A percentile compares a stretch with the other conserved stretches of the same genome.
Evolutionary conservation across 2,113 vertebrate genomes (phyloP).

Genomic region (Myotis lucifugus): DNA sequence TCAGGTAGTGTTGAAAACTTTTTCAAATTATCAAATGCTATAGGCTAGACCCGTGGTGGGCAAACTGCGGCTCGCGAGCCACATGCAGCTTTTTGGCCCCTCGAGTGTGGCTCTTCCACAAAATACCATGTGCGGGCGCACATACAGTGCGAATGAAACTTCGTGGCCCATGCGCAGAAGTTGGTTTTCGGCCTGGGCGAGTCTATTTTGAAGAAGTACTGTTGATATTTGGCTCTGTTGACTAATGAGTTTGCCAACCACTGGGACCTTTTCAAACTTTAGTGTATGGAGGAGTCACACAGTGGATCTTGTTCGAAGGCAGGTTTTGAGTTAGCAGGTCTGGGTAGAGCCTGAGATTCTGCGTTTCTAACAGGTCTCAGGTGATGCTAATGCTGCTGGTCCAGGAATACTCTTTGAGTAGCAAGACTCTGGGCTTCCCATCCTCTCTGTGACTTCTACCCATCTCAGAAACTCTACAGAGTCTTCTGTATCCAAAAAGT

Average conservation of each 20-base stretch:
- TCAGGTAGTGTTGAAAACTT: constrained; percentile 19
- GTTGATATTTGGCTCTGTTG: too few species aligned
- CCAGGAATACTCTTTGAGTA: neutral
- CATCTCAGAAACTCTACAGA: neutral
- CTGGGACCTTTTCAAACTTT: neutral
- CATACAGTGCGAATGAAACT: too few species aligned
- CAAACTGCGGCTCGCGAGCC: too few species aligned
- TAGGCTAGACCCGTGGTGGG: neutral
- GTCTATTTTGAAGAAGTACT: too few species aligned
- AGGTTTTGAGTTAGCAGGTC: neutral
- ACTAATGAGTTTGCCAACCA: too few species aligned
- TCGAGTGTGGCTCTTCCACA: too few species aligned
- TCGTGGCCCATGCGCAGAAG: too few species aligned
- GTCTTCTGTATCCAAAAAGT: neutral
- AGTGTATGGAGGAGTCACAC: neutral
- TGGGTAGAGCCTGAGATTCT: neutral
- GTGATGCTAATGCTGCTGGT: neutral
- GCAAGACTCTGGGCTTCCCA: neutral
- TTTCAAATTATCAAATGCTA: constrained; percentile 44
- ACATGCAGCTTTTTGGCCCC: too few species aligned
- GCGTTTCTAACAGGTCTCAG: neutral
- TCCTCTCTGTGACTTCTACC: neutral
- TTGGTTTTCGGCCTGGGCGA: too few species aligned
- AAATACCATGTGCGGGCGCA: too few species aligned
- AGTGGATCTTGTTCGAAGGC: neutral